Conservation (phyloP, 2,888 invertebrate genomes). For the Calephelis perditalis region DNA sequence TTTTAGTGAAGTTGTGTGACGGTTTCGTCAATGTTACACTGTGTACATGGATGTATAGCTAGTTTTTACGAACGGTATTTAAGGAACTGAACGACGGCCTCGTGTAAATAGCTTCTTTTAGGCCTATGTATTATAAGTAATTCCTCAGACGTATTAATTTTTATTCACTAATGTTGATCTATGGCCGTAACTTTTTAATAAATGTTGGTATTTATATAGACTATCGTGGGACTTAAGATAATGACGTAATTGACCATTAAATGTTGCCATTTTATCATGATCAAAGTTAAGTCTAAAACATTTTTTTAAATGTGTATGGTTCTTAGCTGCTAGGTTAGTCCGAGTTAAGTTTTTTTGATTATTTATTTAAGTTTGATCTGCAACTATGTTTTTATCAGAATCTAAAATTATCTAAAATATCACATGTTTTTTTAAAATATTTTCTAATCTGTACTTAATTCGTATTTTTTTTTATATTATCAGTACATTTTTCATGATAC, state of each 20-base stretch:
- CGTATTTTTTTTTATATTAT: too few relatives aligned
- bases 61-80: conserved; percentile 46
- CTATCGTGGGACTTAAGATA: conserved; percentile 16
- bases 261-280: conserved; percentile 28
- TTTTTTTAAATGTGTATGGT: neutral
- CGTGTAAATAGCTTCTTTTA: conserved; percentile 64
- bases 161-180: conserved; percentile 23
- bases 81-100: conserved; percentile 51
- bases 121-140: conserved; percentile 38
- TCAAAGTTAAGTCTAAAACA: conserved; percentile 21
- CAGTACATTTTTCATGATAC: too few relatives aligned
- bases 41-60: conserved; percentile 65
- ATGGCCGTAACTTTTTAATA: conserved; percentile 22
- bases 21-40: conserved; percentile 32
- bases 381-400: too few relatives aligned
- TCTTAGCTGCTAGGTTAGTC: too few relatives aligned
- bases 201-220: conserved; percentile 26
- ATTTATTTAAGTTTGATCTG: too few relatives aligned
- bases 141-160: conserved; percentile 37
- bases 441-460: too few relatives aligned
- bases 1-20: conserved; percentile 44
- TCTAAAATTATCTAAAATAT: too few relatives aligned
- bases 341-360: too few relatives aligned
- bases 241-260: conserved; percentile 21
- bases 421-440: too few relatives aligned